Evolutionary conservation across 1,140 invertebrate species (phyloP), one percentile per base, ranked within the genome.

Genomic region (Hypothenemus hampei): DNA sequence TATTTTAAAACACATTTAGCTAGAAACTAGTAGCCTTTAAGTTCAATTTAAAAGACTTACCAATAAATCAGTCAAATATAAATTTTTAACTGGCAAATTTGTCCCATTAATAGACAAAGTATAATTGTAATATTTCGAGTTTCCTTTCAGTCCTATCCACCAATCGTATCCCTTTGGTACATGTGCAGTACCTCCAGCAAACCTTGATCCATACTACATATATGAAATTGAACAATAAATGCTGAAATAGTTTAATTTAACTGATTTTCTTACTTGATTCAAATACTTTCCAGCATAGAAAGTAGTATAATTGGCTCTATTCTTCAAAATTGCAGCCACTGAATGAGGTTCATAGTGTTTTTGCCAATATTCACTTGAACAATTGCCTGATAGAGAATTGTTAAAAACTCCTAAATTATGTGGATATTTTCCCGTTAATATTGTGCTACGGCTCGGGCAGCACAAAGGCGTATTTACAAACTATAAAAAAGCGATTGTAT

Each of bases 251-350:
- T 23, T 23, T 41, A 39, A n/a, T 23, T 23, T 6, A 24, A 33
- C 37, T 15, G 69, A 72, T 59, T 20, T 29, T 4, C 18, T 33
- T 57, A 88, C 86, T 74, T 84, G 72, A 73, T 93, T 92, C 48
- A 92, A 74, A 76, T 92, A 92, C 77, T 92, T 93, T 36, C 89
- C 89, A 65, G 85, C 87, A 69, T 87, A 92, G 67, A 91, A 91
- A 0, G 88, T 91, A 7, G 66, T 77, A 66, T 92, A 92, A 3
- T 80, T 82, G 37, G 75, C 70, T 37, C 74, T 69, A 8, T 71
- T 59, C 23, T 76, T 70, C 8, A 94, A 69, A 29, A 81, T 67
- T 1, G 77, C 73, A 0, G 84, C 85, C 65, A 93, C 85, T 1
- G 87, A 83, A 4, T 75, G 68, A 1, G 70, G 72, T 68, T 94